Conservation (phyloP, 2,113 vertebrate species). For the Podarcis muralis region DNA sequence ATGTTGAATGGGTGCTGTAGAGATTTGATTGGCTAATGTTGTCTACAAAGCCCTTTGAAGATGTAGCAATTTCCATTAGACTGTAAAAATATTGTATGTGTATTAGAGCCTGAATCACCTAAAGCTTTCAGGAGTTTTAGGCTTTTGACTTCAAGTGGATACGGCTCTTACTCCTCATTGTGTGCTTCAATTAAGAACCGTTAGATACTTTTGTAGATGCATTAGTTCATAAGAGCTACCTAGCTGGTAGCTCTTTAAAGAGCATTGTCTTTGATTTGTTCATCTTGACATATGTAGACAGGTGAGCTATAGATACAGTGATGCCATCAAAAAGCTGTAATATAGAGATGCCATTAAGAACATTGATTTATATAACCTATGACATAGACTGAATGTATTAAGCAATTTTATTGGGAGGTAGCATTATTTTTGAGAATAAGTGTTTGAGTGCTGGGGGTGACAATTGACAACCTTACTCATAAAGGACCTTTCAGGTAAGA, state of each 20-base stretch:
- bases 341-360: neutral
- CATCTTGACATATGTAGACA: neutral
- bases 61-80: fast-evolving
- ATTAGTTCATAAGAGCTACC: slow-evolving; percentile 36
- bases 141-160: slow-evolving; percentile 22
- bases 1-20: neutral
- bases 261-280: slow-evolving; percentile 14
- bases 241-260: slow-evolving; percentile 10
- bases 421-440: neutral
- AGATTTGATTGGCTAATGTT: slow-evolving; percentile 9
- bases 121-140: slow-evolving; percentile 31
- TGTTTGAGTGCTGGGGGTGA: neutral
- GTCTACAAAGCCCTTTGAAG: slow-evolving; percentile 13
- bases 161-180: neutral
- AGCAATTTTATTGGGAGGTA: neutral
- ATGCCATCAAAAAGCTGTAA: neutral
- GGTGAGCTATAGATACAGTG: neutral
- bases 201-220: slow-evolving; percentile 35
- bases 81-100: neutral
- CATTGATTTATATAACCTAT: neutral
- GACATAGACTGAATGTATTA: neutral
- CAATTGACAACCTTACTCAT: neutral
- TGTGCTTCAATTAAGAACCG: slow-evolving; percentile 9
- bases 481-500: neutral
- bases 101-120: neutral